phyloP scores from a whole-genome alignment of 2,888 invertebrate genomes.

The Apamea sordens region DNA sequence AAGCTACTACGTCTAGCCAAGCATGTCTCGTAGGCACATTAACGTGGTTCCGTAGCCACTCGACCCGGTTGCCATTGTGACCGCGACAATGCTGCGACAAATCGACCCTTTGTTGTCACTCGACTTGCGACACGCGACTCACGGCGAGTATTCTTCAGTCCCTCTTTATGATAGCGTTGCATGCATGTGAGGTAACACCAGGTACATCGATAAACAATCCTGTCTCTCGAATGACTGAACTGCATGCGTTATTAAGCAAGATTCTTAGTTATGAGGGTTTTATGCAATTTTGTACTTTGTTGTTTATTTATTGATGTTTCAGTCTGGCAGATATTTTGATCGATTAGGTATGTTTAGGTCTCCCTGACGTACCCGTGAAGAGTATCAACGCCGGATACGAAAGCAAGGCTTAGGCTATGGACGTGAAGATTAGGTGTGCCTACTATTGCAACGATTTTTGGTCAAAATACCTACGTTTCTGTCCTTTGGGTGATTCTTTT shows the following conservation, averaged over 20 bases:
- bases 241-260: constrained; percentile 42
- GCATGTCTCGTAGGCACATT: constrained; percentile 71
- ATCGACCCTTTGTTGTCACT: constrained; percentile 84
- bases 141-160: constrained; percentile 60
- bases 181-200: constrained; percentile 42
- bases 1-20: constrained; percentile 47
- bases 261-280: constrained; percentile 34
- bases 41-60: constrained; percentile 73
- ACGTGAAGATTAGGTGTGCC: not conserved
- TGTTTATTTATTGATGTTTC: not conserved
- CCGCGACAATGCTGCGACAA: constrained; percentile 79
- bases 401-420: not conserved
- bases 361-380: not conserved
- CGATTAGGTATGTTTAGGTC: not conserved
- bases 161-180: constrained; percentile 27
- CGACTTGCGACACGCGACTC: constrained; percentile 71
- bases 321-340: constrained; percentile 2
- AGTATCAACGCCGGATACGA: too few relatives aligned
- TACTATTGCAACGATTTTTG: too few relatives aligned
- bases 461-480: not conserved
- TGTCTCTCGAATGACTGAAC: constrained; percentile 42
- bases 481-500: not conserved
- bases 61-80: constrained; percentile 81
- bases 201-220: constrained; percentile 34
- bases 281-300: constrained; percentile 12